Percentiles rank a stretch among this genome's conserved stretches.
Conservation (phyloP, 2,113 vertebrate genomes). For the Dromaius novaehollandiae region DNA sequence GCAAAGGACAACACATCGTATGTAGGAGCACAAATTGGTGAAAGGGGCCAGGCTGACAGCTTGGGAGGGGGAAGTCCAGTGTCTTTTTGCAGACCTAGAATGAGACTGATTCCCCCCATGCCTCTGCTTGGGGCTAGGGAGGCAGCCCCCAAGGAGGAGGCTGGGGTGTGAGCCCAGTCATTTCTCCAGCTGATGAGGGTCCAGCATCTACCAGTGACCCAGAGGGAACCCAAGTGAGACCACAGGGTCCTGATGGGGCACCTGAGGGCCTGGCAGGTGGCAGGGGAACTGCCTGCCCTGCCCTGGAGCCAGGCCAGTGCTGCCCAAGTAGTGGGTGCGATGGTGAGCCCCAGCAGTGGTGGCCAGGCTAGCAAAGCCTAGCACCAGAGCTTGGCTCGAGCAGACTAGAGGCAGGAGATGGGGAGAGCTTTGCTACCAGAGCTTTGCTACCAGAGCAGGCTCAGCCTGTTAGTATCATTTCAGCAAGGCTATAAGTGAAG, state of each 20-base stretch:
- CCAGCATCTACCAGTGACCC: not conserved
- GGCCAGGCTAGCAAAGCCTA: not conserved
- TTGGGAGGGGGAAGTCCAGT: not conserved
- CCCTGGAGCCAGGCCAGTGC: not conserved
- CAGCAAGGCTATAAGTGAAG: not conserved
- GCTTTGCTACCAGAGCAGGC: too few species aligned
- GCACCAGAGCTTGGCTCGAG: not conserved
- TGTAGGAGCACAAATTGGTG: not conserved
- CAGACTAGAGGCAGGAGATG: not conserved
- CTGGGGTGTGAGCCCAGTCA: fast-evolving
- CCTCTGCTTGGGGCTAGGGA: not conserved
- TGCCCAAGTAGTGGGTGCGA: not conserved
- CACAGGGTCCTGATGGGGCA: not conserved
- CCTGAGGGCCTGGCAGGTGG: not conserved
- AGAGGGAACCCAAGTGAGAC: not conserved
- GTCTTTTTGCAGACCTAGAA: not conserved
- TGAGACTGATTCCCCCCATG: not conserved
- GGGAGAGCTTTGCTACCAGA: not conserved
- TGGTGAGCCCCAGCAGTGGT: not conserved
- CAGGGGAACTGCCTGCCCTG: not conserved
- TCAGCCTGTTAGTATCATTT: not conserved
- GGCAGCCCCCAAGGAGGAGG: not conserved
- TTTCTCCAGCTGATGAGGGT: not conserved
- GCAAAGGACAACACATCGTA: not conserved
- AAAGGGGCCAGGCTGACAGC: not conserved